A percentile compares a stretch with the other conserved stretches of the same genome.
phyloP scores from a whole-genome alignment of 2,113 vertebrate species.

The Alectura lathami region DNA sequence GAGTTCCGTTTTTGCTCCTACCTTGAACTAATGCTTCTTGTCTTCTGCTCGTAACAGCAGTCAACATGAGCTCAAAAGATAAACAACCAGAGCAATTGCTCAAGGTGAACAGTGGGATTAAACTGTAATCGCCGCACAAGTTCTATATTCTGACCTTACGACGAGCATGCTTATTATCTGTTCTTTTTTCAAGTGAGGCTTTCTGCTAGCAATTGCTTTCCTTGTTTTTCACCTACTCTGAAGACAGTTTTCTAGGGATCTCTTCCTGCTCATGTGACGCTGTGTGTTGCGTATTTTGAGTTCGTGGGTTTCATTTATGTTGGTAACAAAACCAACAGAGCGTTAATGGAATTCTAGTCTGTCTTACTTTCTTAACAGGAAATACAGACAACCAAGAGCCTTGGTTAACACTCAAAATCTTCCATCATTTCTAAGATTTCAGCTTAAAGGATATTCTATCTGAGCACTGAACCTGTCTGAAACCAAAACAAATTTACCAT shows the following conservation, averaged over 20 bases:
- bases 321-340: background rate
- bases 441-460: background rate
- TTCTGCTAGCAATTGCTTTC: background rate
- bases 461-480: background rate
- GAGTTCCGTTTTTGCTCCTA: background rate
- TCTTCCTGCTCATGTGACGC: background rate
- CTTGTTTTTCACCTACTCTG: background rate
- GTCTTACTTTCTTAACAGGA: background rate
- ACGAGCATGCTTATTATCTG: background rate
- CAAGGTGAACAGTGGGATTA: background rate
- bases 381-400: background rate
- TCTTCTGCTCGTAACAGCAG: background rate
- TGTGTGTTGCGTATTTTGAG: background rate
- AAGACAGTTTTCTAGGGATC: background rate
- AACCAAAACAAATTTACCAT: background rate
- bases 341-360: background rate
- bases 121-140: background rate
- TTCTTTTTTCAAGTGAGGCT: background rate
- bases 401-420: background rate
- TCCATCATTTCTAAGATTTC: background rate
- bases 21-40: background rate
- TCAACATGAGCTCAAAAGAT: background rate
- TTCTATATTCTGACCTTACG: background rate
- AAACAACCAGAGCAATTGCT: background rate
- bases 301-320: background rate